Conservation (phyloP, 2,113 vertebrate genomes). For the Thryonomys swinderianus region DNA sequence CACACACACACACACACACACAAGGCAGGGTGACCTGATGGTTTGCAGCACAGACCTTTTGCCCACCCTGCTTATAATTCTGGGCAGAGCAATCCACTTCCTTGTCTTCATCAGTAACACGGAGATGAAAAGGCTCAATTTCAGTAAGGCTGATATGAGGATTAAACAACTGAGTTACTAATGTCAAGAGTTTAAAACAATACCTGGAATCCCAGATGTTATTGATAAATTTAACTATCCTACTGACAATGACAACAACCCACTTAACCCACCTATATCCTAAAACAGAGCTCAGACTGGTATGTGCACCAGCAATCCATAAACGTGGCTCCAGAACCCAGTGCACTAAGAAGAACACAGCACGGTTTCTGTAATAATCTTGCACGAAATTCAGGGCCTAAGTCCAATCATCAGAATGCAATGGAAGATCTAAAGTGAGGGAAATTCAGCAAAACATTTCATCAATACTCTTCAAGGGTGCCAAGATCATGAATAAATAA, state of each 20-base stretch:
- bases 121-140: background rate
- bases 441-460: background rate
- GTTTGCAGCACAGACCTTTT: background rate
- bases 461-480: background rate
- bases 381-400: background rate
- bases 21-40: background rate
- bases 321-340: background rate
- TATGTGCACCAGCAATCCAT: background rate
- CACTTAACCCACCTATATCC: background rate
- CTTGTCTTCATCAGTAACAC: background rate
- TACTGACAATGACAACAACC: background rate
- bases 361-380: background rate
- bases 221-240: background rate
- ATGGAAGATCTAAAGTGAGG: background rate
- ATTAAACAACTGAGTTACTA: slow-evolving; percentile 15
- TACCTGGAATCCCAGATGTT: background rate
- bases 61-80: background rate
- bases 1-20: background rate
- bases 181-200: background rate
- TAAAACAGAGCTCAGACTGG: background rate
- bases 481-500: background rate
- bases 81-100: background rate
- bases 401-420: background rate
- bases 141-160: background rate
- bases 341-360: background rate